phyloP scores from a whole-genome alignment of 1,140 invertebrate genomes.

The Idris sp. region DNA sequence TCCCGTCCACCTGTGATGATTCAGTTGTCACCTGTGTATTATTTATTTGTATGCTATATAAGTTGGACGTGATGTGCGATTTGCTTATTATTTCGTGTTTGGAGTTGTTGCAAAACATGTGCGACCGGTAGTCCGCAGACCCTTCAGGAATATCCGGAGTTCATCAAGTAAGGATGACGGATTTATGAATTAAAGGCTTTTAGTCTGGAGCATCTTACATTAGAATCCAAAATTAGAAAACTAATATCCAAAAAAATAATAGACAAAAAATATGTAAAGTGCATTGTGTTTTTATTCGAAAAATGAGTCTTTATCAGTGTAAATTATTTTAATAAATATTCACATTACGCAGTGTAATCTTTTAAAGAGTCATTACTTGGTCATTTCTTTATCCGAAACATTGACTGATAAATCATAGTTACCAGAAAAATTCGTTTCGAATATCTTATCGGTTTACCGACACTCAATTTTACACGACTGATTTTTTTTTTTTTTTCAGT shows the following conservation, averaged over 20 bases:
- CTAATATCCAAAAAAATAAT: too few relatives aligned
- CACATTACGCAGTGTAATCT: conserved; percentile 21
- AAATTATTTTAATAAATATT: conserved; percentile 5
- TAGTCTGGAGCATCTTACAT: too few relatives aligned
- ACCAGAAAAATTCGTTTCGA: conserved; percentile 41
- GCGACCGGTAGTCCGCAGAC: conserved; percentile 41
- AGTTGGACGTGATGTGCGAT: conserved; percentile 39
- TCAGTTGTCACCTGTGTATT: conserved; percentile 32
- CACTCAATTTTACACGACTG: conserved; percentile 42
- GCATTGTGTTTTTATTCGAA: too few relatives aligned
- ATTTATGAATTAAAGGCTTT: conserved; percentile 1
- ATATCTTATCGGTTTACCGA: conserved; percentile 52
- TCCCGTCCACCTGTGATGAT: conserved; percentile 41
- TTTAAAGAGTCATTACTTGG: conserved; percentile 47
- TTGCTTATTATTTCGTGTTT: conserved; percentile 40
- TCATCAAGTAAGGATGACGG: conserved; percentile 37
- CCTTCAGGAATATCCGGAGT: conserved; percentile 16
- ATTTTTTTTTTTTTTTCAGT: conserved; percentile 19
- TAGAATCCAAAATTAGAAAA: too few relatives aligned
- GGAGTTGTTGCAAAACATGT: conserved; percentile 36
- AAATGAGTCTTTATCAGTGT: too few relatives aligned
- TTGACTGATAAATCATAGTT: conserved; percentile 45
- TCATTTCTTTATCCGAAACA: conserved; percentile 40
- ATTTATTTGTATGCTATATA: conserved; percentile 41
- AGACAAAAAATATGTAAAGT: too few relatives aligned